Base-by-base conservation (phyloP, 2,797 vertebrate species). In the Parambassis ranga region DNA sequence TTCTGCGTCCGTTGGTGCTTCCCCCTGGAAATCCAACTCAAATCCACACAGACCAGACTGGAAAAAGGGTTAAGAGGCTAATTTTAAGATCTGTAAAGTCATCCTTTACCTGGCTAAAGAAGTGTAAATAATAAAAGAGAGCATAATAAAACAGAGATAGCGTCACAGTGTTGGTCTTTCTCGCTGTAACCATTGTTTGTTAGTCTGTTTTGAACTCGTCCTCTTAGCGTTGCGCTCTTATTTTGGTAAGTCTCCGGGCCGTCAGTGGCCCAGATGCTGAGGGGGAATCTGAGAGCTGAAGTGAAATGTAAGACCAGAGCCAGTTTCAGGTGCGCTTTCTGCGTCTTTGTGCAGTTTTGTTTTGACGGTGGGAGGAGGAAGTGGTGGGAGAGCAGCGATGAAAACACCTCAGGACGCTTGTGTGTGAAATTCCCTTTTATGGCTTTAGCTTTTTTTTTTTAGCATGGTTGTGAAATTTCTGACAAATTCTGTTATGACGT, bases 281-380 rank as follows among this genome's bases (percentile, higher is more conserved):
- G 47, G 19, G 13, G 61, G 41, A 77, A 71, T 52, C 61, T 32
- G 68, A 72, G 68, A 49, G 28, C 43, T 56, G 47, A 48, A 33
- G 20, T 65, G 56, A 68, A 74, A 75, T 9, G 13, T 51, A 55
- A 81, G 41, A 41, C 3, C 6, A 43, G 58, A 19, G 6, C 3
- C 14, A 75, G 64, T 71, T 76, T 76, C 75, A 81, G 74, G 49
- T 81, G 72, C 22, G 13, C 56, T 68, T 58, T 59, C 15, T 27
- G 57, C 75, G 23, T 41, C 59, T 56, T 37, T 60, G 42, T 68
- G 69, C 22, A 11, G 6, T 50, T 51, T 7, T 33, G 33, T 52
- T 69, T 36, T 48, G 36, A 15, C 1, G 5, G 8, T 7, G 13
- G 27, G n/a, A 13, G 31, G 50, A 61, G 66, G 77, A 57, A 58